Percentiles rank a stretch among this genome's conserved stretches.
These are phyloP conservation scores for Myathropa florea DNA, from an alignment of 2,888 invertebrate genomes.

Conservation along the genomic window DNA sequence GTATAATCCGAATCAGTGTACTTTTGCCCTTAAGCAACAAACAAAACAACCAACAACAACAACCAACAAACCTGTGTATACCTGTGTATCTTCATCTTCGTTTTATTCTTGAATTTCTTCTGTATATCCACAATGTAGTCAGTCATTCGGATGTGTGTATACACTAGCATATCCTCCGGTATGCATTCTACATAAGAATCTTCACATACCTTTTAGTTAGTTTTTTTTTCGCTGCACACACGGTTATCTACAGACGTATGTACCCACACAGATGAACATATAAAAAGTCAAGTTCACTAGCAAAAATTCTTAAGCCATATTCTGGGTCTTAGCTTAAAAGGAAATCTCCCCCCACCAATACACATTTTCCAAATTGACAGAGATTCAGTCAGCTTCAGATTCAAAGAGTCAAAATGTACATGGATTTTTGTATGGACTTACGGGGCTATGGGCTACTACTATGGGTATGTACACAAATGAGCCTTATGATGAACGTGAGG, in stretches of 20 bases:
- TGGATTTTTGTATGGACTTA: neutral
- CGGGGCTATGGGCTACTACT: neutral
- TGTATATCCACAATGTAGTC: neutral
- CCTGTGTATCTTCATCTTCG: constrained; percentile 32
- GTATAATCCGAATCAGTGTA: constrained; percentile 59
- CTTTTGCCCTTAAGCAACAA: constrained; percentile 66
- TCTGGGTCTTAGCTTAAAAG: constrained; percentile 56
- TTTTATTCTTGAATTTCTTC: neutral
- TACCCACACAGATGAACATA: constrained; percentile 9
- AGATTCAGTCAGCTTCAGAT: neutral
- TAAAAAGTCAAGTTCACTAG: constrained; percentile 63
- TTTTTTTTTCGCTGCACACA: neutral
- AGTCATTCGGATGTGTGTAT: neutral
- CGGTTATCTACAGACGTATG: constrained; percentile 11
- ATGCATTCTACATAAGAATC: neutral
- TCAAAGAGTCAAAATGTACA: neutral
- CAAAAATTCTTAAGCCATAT: constrained; percentile 59
- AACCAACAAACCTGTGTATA: constrained; percentile 33
- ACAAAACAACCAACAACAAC: constrained; percentile 57
- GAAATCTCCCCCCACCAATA: constrained; percentile 51
- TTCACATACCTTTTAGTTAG: neutral
- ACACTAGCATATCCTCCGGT: neutral
- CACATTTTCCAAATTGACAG: constrained; percentile 37
- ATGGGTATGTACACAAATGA: constrained; percentile 37
- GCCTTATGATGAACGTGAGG: constrained; percentile 63